Base-by-base conservation (phyloP, 1,140 invertebrate species). In the Drosophila equinoxialis region DNA sequence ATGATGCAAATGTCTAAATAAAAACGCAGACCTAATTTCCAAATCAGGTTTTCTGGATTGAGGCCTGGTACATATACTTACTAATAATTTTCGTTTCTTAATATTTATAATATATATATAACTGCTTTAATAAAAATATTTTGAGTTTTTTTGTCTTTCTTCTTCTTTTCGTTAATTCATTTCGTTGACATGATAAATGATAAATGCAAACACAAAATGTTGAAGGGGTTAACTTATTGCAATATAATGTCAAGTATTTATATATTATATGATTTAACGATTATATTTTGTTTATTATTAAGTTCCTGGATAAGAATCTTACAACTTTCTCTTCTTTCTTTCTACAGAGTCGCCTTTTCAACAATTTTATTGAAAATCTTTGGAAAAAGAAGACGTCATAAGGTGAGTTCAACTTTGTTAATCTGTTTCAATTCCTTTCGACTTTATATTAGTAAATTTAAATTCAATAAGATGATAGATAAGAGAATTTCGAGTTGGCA, bases 11-110 rank as follows among this genome's bases (percentile, higher is more conserved):
- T 62, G 69, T 90, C 84, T 89, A 89, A 89, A 89, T 79, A 71
- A 89, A 89, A 89, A 89, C 81, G 71, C 82, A 90, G 84, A 89
- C 85, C 84, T 89, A 90, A 89, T 89, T 87, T 87, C 8, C 39
- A 65, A 57, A 84, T 54, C 85, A 64, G 81, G 84, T 89, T 87
- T 80, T 66, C 30, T 65, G 69, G 65, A 62, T 37, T 60, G 59
- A 59, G 59, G 41, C 37, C 20, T 51, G 45, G 17, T 51, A 51
- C 17, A 51, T 6, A 48, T 17, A 17, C 14, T 17, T 48, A 48
- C 45, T 74, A 58, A 71, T 51, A 62, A 61, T 63, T 51, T 69
- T 65, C 75, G 23, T 48, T 60, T 66, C 70, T 42, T 54, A 66
- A 70, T 77, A 23, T 17, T 23, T 23, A 23, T 51, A 51, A 51